phyloP scores from a whole-genome alignment of 2,888 invertebrate species.

The Parelbella ahira region DNA sequence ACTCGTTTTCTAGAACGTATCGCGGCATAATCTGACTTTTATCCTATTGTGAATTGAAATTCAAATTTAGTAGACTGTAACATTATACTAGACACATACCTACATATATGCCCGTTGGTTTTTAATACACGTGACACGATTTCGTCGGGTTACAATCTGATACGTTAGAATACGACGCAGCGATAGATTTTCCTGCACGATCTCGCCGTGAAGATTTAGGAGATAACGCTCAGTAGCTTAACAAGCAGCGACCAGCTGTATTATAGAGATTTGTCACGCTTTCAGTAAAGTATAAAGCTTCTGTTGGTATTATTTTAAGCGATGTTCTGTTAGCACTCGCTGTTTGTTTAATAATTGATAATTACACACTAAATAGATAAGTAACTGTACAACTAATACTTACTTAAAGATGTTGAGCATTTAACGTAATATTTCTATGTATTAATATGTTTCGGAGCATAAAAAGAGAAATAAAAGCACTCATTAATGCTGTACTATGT shows the following conservation, averaged over 20 bases:
- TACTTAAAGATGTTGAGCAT: too few relatives aligned
- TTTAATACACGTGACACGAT: slow-evolving; percentile 61
- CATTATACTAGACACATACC: slow-evolving; percentile 9
- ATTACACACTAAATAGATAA: too few relatives aligned
- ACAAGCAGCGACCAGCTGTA: slow-evolving; percentile 22
- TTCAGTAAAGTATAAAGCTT: slow-evolving; percentile 13
- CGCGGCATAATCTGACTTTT: slow-evolving; percentile 34
- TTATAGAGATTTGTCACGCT: slow-evolving; percentile 27
- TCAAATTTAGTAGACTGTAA: slow-evolving; percentile 29
- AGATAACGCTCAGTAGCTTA: slow-evolving; percentile 41
- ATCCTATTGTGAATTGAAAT: slow-evolving; percentile 33
- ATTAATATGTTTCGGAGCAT: too few relatives aligned
- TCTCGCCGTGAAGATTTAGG: slow-evolving; percentile 44
- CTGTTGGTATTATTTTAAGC: slow-evolving; percentile 6
- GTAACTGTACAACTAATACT: too few relatives aligned
- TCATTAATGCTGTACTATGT: too few relatives aligned
- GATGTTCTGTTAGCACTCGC: too few relatives aligned
- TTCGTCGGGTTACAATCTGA: slow-evolving; percentile 50
- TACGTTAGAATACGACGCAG: slow-evolving; percentile 33
- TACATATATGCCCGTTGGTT: slow-evolving; percentile 28
- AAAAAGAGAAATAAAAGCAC: too few relatives aligned
- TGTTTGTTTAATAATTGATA: too few relatives aligned
- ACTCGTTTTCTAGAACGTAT: slow-evolving; percentile 20
- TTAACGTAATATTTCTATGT: too few relatives aligned
- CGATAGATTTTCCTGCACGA: slow-evolving; percentile 58